Conservation (phyloP, 2,113 vertebrate species). For the Chitala chitala region DNA sequence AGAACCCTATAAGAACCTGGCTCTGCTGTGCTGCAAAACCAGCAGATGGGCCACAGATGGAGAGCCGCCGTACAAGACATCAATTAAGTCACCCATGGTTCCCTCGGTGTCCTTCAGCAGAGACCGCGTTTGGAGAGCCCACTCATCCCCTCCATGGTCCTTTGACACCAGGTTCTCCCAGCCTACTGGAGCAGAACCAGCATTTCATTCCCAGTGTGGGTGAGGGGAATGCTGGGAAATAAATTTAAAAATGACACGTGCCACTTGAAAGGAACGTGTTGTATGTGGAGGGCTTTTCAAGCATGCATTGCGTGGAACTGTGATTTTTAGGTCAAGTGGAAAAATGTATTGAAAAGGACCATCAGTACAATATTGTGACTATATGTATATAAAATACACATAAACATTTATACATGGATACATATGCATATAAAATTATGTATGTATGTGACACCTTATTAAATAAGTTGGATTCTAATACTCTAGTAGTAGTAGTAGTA, state of each 20-base stretch:
- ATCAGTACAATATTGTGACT: no score
- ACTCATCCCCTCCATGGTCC: not conserved
- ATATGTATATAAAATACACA: no score
- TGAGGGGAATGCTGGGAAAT: not conserved
- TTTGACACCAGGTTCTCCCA: not conserved
- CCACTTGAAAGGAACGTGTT: not conserved
- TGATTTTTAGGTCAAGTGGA: no score
- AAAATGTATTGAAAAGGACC: no score
- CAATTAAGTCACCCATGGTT: conserved; percentile 10
- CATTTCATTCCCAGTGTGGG: not conserved
- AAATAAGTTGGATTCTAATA: no score
- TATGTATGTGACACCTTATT: no score
- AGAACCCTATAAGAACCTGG: not conserved
- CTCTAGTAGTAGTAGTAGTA: no score
- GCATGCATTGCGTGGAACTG: no score
- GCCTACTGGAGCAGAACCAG: not conserved
- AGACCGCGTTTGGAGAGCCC: not conserved
- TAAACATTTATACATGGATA: no score
- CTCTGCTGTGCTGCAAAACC: not conserved
- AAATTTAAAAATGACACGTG: no score
- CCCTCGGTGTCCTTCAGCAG: not conserved
- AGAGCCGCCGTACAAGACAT: conserved; percentile 4
- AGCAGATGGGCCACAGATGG: conserved; percentile 13
- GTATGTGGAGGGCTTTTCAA: not conserved
- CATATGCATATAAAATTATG: no score